A percentile compares a stretch with the other conserved stretches of the same genome.
These are phyloP conservation scores for Arrhamphus sclerolepis DNA, from an alignment of 2,797 vertebrate genomes.

Conservation along the genomic window DNA sequence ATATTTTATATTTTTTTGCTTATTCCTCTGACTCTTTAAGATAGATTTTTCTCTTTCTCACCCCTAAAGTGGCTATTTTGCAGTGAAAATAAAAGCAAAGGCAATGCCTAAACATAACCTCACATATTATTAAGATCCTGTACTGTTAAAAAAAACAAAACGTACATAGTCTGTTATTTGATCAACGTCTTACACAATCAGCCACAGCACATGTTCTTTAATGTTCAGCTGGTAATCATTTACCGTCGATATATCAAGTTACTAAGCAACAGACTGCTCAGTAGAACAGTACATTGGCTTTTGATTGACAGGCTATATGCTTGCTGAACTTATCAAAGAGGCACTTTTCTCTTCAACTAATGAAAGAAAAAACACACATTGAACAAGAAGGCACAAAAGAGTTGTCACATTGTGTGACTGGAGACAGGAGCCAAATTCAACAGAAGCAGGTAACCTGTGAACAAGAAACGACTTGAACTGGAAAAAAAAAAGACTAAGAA, in stretches of 20 bases:
- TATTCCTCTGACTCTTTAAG: neutral
- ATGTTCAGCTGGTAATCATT: constrained; percentile 1
- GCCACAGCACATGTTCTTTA: neutral
- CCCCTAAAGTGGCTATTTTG: no score
- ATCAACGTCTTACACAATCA: constrained; percentile 4
- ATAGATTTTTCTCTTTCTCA: neutral
- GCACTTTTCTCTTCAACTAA: constrained; percentile 14
- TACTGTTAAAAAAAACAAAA: neutral
- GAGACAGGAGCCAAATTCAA: neutral
- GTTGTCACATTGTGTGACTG: neutral
- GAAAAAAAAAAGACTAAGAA: neutral
- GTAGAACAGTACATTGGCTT: constrained; percentile 8
- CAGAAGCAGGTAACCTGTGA: neutral
- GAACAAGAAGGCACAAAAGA: neutral
- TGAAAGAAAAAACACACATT: constrained; percentile 9
- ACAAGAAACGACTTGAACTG: neutral
- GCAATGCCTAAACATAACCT: neutral
- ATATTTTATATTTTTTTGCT: no score
- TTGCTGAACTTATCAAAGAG: constrained; percentile 14
- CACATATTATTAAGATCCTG: constrained; percentile 10
- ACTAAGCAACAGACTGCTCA: constrained; percentile 29
- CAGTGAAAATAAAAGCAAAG: neutral
- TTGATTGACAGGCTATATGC: constrained; percentile 25
- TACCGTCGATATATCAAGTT: constrained; percentile 17
- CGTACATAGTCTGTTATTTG: constrained; percentile 4